Conservation (phyloP, 2,888 invertebrate species). For the Torymus aiolomorphi region DNA sequence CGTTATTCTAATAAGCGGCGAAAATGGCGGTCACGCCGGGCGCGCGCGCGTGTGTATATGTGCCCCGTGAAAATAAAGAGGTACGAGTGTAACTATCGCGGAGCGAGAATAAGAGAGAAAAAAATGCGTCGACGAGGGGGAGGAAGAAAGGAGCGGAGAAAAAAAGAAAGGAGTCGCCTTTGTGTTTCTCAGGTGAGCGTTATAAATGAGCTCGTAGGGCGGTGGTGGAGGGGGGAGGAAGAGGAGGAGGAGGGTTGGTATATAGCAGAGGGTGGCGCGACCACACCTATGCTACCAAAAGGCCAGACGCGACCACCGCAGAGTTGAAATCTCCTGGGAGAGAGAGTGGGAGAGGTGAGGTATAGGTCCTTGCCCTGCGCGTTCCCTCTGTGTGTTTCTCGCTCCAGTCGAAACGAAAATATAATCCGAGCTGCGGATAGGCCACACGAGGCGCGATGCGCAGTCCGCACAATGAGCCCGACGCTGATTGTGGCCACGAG, state of each 20-base stretch:
- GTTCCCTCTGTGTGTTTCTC: not conserved
- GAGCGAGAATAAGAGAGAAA: constrained; percentile 38
- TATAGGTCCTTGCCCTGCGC: constrained; percentile 1
- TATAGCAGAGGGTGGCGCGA: constrained; percentile 59
- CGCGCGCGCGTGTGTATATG: constrained; percentile 9
- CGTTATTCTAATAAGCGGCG: constrained; percentile 44
- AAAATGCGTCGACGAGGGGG: not conserved
- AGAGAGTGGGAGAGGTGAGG: too few relatives aligned
- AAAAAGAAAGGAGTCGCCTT: constrained; percentile 63
- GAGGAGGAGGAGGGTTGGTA: constrained; percentile 35
- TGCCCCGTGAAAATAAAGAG: constrained; percentile 52
- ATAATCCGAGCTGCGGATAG: constrained; percentile 60
- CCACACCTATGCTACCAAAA: constrained; percentile 72
- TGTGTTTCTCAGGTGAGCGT: constrained; percentile 72
- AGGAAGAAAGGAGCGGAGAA: constrained; percentile 8
- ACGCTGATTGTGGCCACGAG: too few relatives aligned
- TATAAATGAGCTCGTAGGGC: constrained; percentile 71
- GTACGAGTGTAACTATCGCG: constrained; percentile 49
- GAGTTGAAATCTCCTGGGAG: constrained; percentile 49
- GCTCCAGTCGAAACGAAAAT: constrained; percentile 61
- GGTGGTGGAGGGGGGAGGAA: constrained; percentile 56
- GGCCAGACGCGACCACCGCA: constrained; percentile 67
- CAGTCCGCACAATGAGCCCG: not conserved
- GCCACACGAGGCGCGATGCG: constrained; percentile 20
- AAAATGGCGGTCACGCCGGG: constrained; percentile 18